Evolutionary conservation across 2,888 invertebrate genomes (phyloP), one percentile per base, ranked within the genome.

Genomic region (Bhutanitis thaidina): DNA sequence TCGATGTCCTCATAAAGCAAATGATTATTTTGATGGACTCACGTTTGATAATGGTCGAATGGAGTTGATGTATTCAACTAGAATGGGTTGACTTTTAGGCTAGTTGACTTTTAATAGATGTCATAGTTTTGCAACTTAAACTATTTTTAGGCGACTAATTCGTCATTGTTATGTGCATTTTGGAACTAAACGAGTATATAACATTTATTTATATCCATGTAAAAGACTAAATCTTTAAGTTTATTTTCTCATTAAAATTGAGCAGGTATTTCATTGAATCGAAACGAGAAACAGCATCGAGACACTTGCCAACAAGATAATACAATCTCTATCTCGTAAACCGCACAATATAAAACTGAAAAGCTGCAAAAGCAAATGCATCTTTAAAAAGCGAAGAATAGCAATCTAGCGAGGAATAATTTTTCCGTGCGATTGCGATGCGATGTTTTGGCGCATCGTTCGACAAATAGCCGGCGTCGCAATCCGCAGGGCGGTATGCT

Each of bases 391-490:
- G 77, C 74, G 67, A 74, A 73, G 76, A 78, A 75, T 79, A 80
- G 77, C 83, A 85, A 81, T 84, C 77, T 79, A 74, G 79, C 70
- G 71, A 61, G 67, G 77, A 80, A 87, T 85, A 81, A 79, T 85
- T 84, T 84, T 86, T 86, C 82, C 77, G 78, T 78, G 71, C 77
- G 80, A 87, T 86, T 83, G 80, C 81, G 73, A 80, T 77, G 84
- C 76, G 69, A 84, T 88, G 81, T 86, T 88, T 87, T 84, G 87
- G 87, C 86, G 87, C 87, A 84, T 77, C 81, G 84, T 80, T 86
- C 84, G 77, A 80, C 81, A 85, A 86, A 87, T 83, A 82, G 62
- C 61, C 74, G 68, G 65, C 76, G 73, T 77, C 78, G 82, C 75
- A 82, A 80, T 80, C 81, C 76, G 80, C 82, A 82, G 76, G 77